phyloP scores from a whole-genome alignment of 2,113 vertebrate species.

The Oryzias curvinotus region DNA sequence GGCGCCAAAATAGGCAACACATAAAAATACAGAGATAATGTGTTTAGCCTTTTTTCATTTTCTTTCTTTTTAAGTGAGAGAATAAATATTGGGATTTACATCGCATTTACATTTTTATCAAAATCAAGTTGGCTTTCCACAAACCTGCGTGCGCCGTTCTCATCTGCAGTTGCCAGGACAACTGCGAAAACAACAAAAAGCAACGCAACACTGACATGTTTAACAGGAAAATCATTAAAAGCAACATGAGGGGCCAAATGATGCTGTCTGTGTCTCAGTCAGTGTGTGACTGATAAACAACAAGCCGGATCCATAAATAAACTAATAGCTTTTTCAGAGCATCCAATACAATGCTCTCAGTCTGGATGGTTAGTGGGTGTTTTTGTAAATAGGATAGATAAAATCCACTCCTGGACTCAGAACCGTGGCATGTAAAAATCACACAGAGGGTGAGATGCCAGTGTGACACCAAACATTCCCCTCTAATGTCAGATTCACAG shows the following conservation, averaged over 20 bases:
- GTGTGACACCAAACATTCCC: constrained; percentile 21
- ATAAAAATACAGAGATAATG: constrained; percentile 75
- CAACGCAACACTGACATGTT: constrained; percentile 69
- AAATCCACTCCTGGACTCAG: constrained; percentile 58
- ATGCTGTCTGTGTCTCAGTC: constrained; percentile 64
- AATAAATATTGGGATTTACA: constrained; percentile 79
- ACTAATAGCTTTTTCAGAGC: constrained; percentile 56
- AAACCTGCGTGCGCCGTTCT: constrained; percentile 35
- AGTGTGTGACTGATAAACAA: constrained; percentile 72
- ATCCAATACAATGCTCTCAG: constrained; percentile 54
- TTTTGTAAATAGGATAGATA: constrained; percentile 64
- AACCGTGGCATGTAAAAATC: constrained; percentile 52
- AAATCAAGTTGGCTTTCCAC: constrained; percentile 66
- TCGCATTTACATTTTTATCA: constrained; percentile 77
- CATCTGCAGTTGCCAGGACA: constrained; percentile 47
- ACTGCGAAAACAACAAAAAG: constrained; percentile 61
- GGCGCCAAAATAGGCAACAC: constrained; percentile 70
- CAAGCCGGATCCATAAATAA: constrained; percentile 64
- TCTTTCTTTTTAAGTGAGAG: constrained; percentile 72
- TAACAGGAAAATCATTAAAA: constrained; percentile 73
- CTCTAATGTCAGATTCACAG: constrained; percentile 52
- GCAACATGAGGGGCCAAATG: constrained; percentile 68
- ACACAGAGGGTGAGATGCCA: constrained; percentile 34
- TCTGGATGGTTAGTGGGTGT: constrained; percentile 46
- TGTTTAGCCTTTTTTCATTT: constrained; percentile 73